Evolutionary conservation across 2,113 vertebrate species (phyloP).

Genomic region (Pseudolaguvia tuberculata): DNA sequence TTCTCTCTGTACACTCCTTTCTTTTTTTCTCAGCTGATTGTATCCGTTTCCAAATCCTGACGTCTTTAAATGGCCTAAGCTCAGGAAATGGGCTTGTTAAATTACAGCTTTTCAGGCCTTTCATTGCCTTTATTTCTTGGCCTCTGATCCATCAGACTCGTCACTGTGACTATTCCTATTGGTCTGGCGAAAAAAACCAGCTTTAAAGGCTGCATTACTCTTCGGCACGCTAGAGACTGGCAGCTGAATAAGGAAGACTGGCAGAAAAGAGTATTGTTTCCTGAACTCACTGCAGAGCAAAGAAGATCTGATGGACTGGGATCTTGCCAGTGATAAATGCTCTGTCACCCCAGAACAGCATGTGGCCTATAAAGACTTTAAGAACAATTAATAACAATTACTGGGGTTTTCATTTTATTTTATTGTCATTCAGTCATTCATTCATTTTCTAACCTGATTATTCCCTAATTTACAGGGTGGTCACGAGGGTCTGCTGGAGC

Average conservation of each 20-base stretch:
- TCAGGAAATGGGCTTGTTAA: constrained; percentile 84
- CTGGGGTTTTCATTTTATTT: not conserved
- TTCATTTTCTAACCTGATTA: no score
- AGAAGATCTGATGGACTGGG: not conserved
- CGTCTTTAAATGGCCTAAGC: constrained; percentile 63
- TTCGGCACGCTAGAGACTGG: constrained; percentile 1
- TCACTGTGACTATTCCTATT: constrained; percentile 75
- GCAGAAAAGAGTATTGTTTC: constrained; percentile 14
- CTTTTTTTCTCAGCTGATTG: constrained; percentile 48
- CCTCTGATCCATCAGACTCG: constrained; percentile 74
- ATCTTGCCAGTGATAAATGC: not conserved
- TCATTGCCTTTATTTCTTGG: constrained; percentile 58
- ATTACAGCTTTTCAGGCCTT: constrained; percentile 72
- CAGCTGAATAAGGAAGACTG: constrained; percentile 6
- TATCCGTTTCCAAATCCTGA: constrained; percentile 53
- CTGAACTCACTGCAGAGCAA: not conserved
- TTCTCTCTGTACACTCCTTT: not conserved
- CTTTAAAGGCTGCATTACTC: constrained; percentile 43
- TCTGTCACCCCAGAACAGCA: constrained; percentile 1
- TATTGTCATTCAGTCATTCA: constrained; percentile 43
- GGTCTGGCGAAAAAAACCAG: constrained; percentile 64
- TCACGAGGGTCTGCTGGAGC: no score
- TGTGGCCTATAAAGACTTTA: not conserved
- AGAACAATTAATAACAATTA: not conserved
- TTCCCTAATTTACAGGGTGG: no score